These are phyloP conservation scores for Glaucopsyche alexis DNA, from an alignment of 2,888 invertebrate genomes.

Conservation along the genomic window DNA sequence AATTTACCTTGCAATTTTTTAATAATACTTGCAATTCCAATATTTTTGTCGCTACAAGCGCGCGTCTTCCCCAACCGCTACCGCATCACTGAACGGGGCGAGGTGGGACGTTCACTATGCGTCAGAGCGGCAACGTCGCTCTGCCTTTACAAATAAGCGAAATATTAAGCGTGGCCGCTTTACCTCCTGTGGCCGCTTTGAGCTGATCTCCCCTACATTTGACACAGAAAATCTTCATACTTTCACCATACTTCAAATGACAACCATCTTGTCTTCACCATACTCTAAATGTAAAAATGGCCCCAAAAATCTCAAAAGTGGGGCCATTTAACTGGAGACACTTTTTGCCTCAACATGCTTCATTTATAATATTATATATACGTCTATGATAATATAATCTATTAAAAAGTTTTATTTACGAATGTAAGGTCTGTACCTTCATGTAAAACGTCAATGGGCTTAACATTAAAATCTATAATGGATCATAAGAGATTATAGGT, in stretches of 20 bases:
- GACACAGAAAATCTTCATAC: too few relatives aligned
- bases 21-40: not conserved
- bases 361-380: too few relatives aligned
- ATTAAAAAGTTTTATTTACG: not conserved
- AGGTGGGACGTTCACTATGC: not conserved
- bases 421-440: not conserved
- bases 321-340: too few relatives aligned
- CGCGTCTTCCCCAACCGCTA: not conserved
- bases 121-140: not conserved
- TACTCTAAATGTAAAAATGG: too few relatives aligned
- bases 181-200: too few relatives aligned
- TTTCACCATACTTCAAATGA: too few relatives aligned
- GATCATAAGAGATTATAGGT: not conserved
- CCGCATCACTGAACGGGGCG: not conserved
- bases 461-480: not conserved
- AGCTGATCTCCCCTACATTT: too few relatives aligned
- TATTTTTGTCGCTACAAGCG: conserved; percentile 1
- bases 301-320: too few relatives aligned
- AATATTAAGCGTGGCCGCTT: not conserved
- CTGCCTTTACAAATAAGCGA: not conserved
- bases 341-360: too few relatives aligned
- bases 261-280: too few relatives aligned
- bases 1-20: not conserved
- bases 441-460: not conserved
- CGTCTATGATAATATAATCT: too few relatives aligned